Base-by-base conservation (phyloP, 2,113 vertebrate genomes). In the Thermophis baileyi region DNA sequence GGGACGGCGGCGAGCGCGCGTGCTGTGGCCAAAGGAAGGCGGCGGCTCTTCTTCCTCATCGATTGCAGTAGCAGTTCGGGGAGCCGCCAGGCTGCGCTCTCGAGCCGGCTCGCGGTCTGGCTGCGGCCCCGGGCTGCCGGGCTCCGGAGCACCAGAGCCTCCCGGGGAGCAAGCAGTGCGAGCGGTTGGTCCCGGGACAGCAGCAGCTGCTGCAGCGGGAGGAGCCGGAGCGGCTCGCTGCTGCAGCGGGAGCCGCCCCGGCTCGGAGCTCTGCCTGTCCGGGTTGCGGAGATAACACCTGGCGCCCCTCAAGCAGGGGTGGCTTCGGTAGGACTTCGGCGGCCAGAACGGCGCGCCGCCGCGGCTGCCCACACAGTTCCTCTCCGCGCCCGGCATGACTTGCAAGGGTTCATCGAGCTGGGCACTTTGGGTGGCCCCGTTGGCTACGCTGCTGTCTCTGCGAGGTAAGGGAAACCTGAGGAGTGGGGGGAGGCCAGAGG, bases 31-130 rank as follows among this genome's bases (percentile, higher is more conserved):
- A 14, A 47, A 57, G 69, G 30, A 53, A 40, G 87, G 69, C 47
- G 74, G 74, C 74, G 74, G 74, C 74, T 40, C 35, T 9, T 81
- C 35, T 44, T 40, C 74, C 74, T 10, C 7, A 3, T 18, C 35
- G 74, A 40, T 44, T 81, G 74, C 74, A 22, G 74, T 1, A 44
- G 35, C 7, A 81, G 74, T 7, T 44, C 88, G 88, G 91, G 92
- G 94, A 95, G 94, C 96, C 95, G 94, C 96, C 96, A 96, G 96
- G 96, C 96, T 95, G 96, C 96, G 96, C 96, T 97, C 96, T 96
- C 95, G 95, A 92, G 89, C 96, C 94, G 95, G 93, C 81, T 54
- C 89, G n/a, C 81, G 85, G 0, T 49, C 90, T 51, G 91, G 93
- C 93, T 87, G 95, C 93, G 89, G 94, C 90, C 94, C 93, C 94